Percentiles rank a stretch among this genome's conserved stretches.
These are phyloP conservation scores for Emys orbicularis DNA, from an alignment of 2,797 vertebrate genomes.

Conservation along the genomic window DNA sequence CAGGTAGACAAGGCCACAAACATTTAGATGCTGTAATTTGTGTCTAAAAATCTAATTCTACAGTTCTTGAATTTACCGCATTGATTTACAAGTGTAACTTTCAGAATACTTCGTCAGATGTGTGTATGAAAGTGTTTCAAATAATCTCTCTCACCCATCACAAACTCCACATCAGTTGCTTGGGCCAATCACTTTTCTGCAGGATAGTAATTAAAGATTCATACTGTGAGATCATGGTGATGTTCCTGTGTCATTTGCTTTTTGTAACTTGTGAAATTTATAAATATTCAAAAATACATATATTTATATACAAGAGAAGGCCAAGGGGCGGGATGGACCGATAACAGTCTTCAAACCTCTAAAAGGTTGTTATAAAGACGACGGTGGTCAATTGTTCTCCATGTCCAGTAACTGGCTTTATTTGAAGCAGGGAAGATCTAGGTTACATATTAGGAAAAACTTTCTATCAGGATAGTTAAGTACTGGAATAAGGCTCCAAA, in stretches of 20 bases:
- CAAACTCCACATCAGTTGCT: conserved; percentile 28
- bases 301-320: too few relatives aligned
- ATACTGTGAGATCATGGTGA: neutral
- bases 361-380: neutral
- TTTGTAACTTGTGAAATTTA: neutral
- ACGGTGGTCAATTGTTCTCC: neutral
- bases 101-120: conserved; percentile 11
- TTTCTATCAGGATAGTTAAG: neutral
- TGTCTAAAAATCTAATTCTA: neutral
- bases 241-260: neutral
- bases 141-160: neutral
- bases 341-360: neutral
- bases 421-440: neutral
- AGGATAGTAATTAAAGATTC: neutral
- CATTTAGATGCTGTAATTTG: conserved; percentile 1
- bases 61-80: neutral
- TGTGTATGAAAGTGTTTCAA: conserved; percentile 10
- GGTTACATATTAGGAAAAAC: neutral
- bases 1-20: neutral
- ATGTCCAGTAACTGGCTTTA: neutral
- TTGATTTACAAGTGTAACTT: neutral
- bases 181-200: conserved; percentile 13
- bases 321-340: neutral
- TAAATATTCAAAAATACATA: neutral
- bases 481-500: neutral